These are phyloP conservation scores for Cataglyphis albicans DNA, from an alignment of 2,888 invertebrate genomes.

Conservation along the genomic window DNA sequence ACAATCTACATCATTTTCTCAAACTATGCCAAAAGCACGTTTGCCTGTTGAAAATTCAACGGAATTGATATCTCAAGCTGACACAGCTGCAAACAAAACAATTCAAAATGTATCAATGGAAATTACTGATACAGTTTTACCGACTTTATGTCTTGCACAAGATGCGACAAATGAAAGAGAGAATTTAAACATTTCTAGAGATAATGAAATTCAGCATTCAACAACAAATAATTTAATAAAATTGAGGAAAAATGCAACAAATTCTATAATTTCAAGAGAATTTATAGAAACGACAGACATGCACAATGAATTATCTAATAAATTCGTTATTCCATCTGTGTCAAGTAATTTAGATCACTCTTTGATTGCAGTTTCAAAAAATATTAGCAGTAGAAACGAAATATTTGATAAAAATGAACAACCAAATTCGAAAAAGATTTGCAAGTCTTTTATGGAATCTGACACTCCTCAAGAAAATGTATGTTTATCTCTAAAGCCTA, in stretches of 20 bases:
- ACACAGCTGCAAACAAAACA: background rate
- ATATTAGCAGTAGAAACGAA: background rate
- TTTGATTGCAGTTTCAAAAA: background rate
- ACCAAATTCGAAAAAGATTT: background rate
- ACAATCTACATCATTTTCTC: background rate
- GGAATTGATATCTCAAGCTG: background rate
- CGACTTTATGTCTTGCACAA: background rate
- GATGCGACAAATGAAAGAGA: background rate
- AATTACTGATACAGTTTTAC: conserved; percentile 58
- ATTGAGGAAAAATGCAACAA: background rate
- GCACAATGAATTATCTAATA: background rate
- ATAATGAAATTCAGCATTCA: background rate
- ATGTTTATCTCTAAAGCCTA: background rate
- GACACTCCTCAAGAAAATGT: background rate
- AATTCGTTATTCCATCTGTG: background rate
- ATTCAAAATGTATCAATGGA: conserved; percentile 65
- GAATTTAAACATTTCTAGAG: conserved; percentile 1
- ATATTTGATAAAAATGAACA: background rate
- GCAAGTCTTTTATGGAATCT: background rate
- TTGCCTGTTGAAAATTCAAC: background rate
- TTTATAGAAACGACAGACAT: background rate
- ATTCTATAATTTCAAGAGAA: background rate
- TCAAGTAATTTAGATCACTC: background rate
- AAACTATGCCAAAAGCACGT: background rate
- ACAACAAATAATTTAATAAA: background rate